Evolutionary conservation across 2,797 vertebrate species (phyloP), one percentile per base, ranked within the genome.

Genomic region (Remorina albescens): DNA sequence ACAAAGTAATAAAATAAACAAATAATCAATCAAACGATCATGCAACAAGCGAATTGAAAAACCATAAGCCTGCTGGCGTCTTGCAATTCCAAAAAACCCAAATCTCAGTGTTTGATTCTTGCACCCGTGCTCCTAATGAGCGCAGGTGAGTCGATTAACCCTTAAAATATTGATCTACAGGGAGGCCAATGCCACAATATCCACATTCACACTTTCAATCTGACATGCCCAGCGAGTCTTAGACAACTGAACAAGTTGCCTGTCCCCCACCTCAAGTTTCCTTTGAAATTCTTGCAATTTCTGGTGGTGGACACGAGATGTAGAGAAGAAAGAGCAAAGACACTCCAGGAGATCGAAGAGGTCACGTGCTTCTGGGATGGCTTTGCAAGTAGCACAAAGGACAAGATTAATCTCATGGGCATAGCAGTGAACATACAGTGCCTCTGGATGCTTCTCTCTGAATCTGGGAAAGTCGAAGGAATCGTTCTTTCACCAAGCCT

Each of bases 231-330:
- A 16, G 39, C 6, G 13, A 41, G 39, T 41, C 39, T 41, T 41
- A 13, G 44, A 50, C n/a, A 65, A 30, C 44, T 42, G 54, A 19
- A 58, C 70, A 58, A 60, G 63, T 54, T 54, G 16, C 12, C 26
- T 18, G 25, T 25, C 36, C 47, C 19, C 37, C 36, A 47, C 39
- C 39, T 8, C n/a, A 16, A 36, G 32, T 47, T 58, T 16, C 54
- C 25, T 58, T 23, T 47, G 10, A 41, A 66, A 51, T 1, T 10
- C 9, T 44, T 65, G 15, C 15, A 18, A 51, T 66, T 66, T 53
- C 19, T 66, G 36, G 21, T 59, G 21, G 37, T 53, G 46, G 26
- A 42, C 36, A 36, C 6, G 55, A 74, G n/a, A 19, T 41, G 32
- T 56, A 32, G 54, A 56, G 37, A 36, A 56, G 34, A 57, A 37